A percentile compares a stretch with the other conserved stretches of the same genome.
These are phyloP conservation scores for Aldabrachelys gigantea DNA, from an alignment of 2,113 vertebrate genomes.

Conservation along the genomic window DNA sequence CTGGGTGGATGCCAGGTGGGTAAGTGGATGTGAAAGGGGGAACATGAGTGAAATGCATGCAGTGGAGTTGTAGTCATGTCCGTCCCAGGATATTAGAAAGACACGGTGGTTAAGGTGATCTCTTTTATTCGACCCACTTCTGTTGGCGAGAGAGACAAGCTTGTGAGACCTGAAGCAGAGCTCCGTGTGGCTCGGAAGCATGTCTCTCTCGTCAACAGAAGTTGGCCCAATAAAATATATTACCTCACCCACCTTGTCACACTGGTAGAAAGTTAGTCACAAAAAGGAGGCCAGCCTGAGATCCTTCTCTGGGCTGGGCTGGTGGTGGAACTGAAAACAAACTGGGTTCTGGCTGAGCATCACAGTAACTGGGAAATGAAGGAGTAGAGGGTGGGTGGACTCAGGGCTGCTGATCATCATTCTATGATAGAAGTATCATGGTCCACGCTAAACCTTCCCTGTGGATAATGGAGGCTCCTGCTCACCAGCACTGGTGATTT, in stretches of 20 bases:
- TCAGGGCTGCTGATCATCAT: neutral
- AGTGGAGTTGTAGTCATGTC: too few relatives aligned
- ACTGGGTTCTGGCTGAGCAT: neutral
- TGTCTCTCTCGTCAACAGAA: neutral
- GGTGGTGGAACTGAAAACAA: conserved; percentile 10
- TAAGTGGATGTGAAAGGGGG: neutral
- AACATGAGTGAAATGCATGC: neutral
- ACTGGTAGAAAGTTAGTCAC: neutral
- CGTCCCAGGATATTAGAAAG: neutral
- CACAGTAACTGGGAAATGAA: neutral
- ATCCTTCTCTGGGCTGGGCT: conserved; percentile 15
- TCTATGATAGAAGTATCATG: neutral
- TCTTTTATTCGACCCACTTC: too few relatives aligned
- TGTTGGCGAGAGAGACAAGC: too few relatives aligned
- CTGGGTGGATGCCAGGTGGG: neutral
- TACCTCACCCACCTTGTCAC: neutral
- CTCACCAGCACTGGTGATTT: neutral
- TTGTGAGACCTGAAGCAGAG: neutral
- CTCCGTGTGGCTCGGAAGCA: neutral
- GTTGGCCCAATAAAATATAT: neutral
- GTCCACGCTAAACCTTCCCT: neutral
- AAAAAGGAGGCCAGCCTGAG: neutral
- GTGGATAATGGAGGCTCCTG: neutral
- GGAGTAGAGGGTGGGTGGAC: neutral
- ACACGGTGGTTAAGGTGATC: too few relatives aligned